Base-by-base conservation (phyloP, 2,113 vertebrate species). In the Camelus bactrianus region DNA sequence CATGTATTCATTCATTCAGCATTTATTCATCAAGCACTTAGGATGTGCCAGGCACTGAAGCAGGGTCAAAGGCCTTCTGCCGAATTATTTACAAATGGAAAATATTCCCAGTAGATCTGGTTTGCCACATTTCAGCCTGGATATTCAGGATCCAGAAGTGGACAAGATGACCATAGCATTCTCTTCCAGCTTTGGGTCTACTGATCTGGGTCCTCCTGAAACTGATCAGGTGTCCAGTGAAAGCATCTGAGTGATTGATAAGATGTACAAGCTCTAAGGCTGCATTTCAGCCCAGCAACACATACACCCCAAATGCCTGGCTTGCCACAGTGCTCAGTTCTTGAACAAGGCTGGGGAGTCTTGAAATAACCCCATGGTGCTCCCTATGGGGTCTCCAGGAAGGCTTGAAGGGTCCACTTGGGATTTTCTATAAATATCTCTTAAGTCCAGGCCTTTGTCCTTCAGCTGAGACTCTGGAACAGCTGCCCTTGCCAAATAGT, bases 401-500 rank as follows among this genome's bases (percentile, higher is more conserved):
- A 52, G 38, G 32, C 80, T 92, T 83, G 58, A 26, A 73, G n/a
- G 30, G 52, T 80, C 89, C n/a, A 65, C 54, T 60, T 93, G 80
- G 86, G 83, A 93, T 92, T 72, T 92, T 48, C 87, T 84, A n/a
- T 48, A 79, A 86, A 94, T 35, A 42, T 52, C n/a, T 83, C 82
- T 81, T 96, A 91, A 93, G 91, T 62, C n/a, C 69, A 88, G 65
- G 67, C 60, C 52, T 84, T 89, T 22, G 1, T 69, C 72, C 54
- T 87, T 54, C 58, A 93, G 87, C 79, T 65, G 65, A 89, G 73
- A 26, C 73, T 75, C 79, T 10, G 38, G 83, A 52, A 67, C 56
- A 69, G 90, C 69, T 58, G 69, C 15, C 42, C 56, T 79, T 65
- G 38, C 73, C 90, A 60, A 86, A 76, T 52, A 90, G 52, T 35